A percentile compares a stretch with the other conserved stretches of the same genome.
phyloP scores from a whole-genome alignment of 2,797 vertebrate species.

The Gephyroberyx darwinii region DNA sequence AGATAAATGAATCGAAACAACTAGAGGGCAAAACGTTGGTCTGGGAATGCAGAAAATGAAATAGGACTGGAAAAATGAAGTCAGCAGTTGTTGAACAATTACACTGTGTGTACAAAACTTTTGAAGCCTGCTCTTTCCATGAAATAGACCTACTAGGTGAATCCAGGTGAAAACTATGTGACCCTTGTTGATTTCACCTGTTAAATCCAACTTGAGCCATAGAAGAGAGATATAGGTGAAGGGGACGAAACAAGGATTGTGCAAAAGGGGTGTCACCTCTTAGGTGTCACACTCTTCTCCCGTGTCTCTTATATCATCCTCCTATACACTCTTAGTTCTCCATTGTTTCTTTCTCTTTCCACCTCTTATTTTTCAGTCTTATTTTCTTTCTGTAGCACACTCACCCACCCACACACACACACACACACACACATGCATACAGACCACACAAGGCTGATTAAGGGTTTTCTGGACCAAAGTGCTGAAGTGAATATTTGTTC shows the following conservation, averaged over 20 bases:
- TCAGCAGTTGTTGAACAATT: neutral
- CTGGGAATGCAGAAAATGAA: slow-evolving; percentile 27
- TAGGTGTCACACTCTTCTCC: neutral
- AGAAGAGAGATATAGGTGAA: neutral
- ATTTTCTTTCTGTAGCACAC: neutral
- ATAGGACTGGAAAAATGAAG: neutral
- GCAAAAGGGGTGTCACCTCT: too few relatives aligned
- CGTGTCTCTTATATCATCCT: neutral
- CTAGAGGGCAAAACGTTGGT: slow-evolving; percentile 22
- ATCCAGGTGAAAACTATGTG: neutral
- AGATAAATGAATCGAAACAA: slow-evolving; percentile 40
- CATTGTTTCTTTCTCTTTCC: neutral
- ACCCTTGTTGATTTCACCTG: slow-evolving; percentile 9
- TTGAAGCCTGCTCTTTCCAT: neutral
- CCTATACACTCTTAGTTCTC: neutral
- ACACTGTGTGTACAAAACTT: neutral
- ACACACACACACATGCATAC: slow-evolving; percentile 1
- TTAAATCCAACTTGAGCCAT: neutral
- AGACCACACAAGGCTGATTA: neutral
- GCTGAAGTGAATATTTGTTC: slow-evolving; percentile 2
- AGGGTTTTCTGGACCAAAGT: slow-evolving; percentile 6
- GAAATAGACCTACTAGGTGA: too few relatives aligned
- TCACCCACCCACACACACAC: neutral
- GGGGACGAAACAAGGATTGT: too few relatives aligned
- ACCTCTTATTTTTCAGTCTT: too few relatives aligned